Base-by-base conservation (phyloP, 2,797 vertebrate species). In the Neopelma chrysocephalum region DNA sequence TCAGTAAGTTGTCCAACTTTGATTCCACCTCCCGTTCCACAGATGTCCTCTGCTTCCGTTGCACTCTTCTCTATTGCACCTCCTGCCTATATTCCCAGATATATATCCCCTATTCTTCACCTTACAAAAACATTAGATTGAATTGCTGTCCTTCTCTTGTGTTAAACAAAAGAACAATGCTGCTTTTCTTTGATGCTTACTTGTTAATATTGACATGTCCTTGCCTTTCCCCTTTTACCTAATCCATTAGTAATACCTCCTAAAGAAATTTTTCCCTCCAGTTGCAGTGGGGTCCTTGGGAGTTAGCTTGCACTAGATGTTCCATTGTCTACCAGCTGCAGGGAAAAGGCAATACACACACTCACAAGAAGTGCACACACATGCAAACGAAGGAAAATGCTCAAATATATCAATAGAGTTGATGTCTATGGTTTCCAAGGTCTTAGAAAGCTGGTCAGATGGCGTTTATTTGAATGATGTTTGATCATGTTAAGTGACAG, bases 31-130 rank as follows among this genome's bases (percentile, higher is more conserved):
- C 75, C n/a, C 40, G 78, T 96, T 95, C 38, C 82, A 89, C 95
- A 93, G 70, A 82, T 87, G 90, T 80, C 57, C 71, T 93, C 38
- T 89, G 22, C 79, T 94, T 91, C 68, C 92, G 57, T 65, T 80
- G 75, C 90, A 70, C 48, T 79, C 77, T 89, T 92, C 89, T 96
- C 87, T 81, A 48, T 89, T 75, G 84, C 90, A 94, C 34, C 17
- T 91, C 38, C 72, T 72, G 40, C 78, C 68, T 73, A 15, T 93
- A 87, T 87, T 89, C 45, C 61, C 68, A 78, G 62, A 82, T 66
- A 94, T 73, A 82, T 91, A 87, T 77, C 36, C 53, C 22, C 56
- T 76, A 5, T 60, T 89, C 68, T 85, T 87, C 43, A 32, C 50
- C 27, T 82, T 93, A 75, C 26, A 89, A 27, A 91, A 90, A 64